Conservation (phyloP, 2,797 vertebrate genomes). For the Enteromius treurensis region DNA sequence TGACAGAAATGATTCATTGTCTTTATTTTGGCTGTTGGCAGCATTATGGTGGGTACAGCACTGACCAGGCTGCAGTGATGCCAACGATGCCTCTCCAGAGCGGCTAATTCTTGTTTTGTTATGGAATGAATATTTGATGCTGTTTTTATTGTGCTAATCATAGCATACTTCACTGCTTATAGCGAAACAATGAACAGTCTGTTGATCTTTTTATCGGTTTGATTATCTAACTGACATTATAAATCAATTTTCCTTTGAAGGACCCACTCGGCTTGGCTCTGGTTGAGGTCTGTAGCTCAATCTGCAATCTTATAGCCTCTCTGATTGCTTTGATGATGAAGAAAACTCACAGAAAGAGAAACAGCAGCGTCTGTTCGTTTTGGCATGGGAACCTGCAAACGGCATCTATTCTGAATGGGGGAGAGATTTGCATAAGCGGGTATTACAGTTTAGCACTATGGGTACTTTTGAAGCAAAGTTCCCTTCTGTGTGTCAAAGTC, state of each 20-base stretch:
- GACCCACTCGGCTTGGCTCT: slow-evolving; percentile 19
- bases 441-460: slow-evolving; percentile 71
- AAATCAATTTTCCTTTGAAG: slow-evolving; percentile 34
- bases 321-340: slow-evolving; percentile 37
- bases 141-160: slow-evolving; percentile 28
- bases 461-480: slow-evolving; percentile 68
- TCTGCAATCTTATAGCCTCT: slow-evolving; percentile 36
- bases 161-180: neutral
- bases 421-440: slow-evolving; percentile 76
- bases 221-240: slow-evolving; percentile 33
- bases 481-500: slow-evolving; percentile 34
- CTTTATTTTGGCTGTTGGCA: slow-evolving; percentile 44
- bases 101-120: slow-evolving; percentile 37
- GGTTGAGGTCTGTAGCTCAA: slow-evolving; percentile 30
- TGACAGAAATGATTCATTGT: slow-evolving; percentile 52
- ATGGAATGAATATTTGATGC: slow-evolving; percentile 33
- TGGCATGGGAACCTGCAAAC: slow-evolving; percentile 36
- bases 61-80: slow-evolving; percentile 36
- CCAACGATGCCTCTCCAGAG: slow-evolving; percentile 39
- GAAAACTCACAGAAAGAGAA: slow-evolving; percentile 21
- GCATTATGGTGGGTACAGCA: slow-evolving; percentile 20
- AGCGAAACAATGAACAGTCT: slow-evolving; percentile 17
- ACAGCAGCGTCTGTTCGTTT: slow-evolving; percentile 11
- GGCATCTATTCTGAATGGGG: slow-evolving; percentile 62
- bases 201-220: slow-evolving; percentile 13